Evolutionary conservation across 2,888 invertebrate species (phyloP).

Genomic region (Crioceris asparagi): DNA sequence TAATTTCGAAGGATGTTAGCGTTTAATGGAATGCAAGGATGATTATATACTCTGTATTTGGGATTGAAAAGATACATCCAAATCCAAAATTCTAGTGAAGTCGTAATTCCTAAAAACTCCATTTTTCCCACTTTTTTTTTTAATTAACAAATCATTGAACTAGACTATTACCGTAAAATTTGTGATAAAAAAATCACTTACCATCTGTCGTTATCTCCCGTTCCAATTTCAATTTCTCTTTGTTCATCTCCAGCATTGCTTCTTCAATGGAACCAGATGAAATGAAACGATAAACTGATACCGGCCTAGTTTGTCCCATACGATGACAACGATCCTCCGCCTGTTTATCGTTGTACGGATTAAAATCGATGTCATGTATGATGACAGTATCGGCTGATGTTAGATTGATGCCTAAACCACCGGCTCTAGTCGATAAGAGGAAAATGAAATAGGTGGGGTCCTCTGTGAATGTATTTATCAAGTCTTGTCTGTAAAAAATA

Average conservation of each 20-base stretch:
- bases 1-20: no score
- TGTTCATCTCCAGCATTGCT: slow-evolving; percentile 80
- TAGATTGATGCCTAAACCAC: slow-evolving; percentile 91
- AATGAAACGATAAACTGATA: slow-evolving; percentile 75
- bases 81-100: no score
- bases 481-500: slow-evolving; percentile 57
- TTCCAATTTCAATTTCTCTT: slow-evolving; percentile 85
- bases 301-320: slow-evolving; percentile 71
- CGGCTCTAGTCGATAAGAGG: slow-evolving; percentile 84
- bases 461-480: slow-evolving; percentile 81
- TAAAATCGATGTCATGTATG: slow-evolving; percentile 96
- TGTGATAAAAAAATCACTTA: no score
- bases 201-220: slow-evolving; percentile 63
- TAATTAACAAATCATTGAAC: no score
- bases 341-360: slow-evolving; percentile 97
- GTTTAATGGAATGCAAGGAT: no score
- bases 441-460: slow-evolving; percentile 78
- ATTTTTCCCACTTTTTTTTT: no score
- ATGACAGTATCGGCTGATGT: slow-evolving; percentile 92
- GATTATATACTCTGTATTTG: no score
- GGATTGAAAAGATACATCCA: no score
- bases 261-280: slow-evolving; percentile 85
- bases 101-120: no score
- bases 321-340: slow-evolving; percentile 85
- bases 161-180: no score